These are phyloP conservation scores for Heliconius congener DNA, from an alignment of 1,140 invertebrate species.

Conservation along the genomic window DNA sequence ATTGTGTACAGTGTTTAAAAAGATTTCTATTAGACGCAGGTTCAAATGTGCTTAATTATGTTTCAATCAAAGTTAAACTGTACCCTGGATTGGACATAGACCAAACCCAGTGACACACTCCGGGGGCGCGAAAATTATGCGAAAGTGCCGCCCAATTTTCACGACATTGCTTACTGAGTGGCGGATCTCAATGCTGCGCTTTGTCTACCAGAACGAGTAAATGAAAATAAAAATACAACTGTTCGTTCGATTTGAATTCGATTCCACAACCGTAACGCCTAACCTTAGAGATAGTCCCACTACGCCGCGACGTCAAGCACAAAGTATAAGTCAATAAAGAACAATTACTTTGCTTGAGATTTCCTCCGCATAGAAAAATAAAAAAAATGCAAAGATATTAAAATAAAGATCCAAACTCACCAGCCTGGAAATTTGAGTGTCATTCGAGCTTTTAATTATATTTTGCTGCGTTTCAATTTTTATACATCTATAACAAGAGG, in stretches of 20 bases:
- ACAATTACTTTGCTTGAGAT: too few species aligned
- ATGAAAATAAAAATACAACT: not conserved
- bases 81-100: too few species aligned
- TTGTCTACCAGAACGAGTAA: not conserved
- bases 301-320: too few species aligned
- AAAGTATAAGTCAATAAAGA: too few species aligned
- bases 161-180: not conserved
- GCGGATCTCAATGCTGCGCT: not conserved
- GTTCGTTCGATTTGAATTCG: too few species aligned
- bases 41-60: not conserved
- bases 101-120: not conserved
- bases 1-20: too few species aligned
- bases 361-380: not conserved
- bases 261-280: not conserved
- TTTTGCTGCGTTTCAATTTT: not conserved
- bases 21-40: too few species aligned
- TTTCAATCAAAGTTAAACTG: too few species aligned
- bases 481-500: not conserved
- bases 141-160: not conserved
- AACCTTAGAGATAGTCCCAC: too few species aligned
- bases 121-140: not conserved
- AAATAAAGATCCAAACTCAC: not conserved
- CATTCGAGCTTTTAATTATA: conserved; percentile 5
- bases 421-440: not conserved
- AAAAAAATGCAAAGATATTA: not conserved